Conservation (phyloP, 1,140 invertebrate genomes). For the Euwallacea similis region DNA sequence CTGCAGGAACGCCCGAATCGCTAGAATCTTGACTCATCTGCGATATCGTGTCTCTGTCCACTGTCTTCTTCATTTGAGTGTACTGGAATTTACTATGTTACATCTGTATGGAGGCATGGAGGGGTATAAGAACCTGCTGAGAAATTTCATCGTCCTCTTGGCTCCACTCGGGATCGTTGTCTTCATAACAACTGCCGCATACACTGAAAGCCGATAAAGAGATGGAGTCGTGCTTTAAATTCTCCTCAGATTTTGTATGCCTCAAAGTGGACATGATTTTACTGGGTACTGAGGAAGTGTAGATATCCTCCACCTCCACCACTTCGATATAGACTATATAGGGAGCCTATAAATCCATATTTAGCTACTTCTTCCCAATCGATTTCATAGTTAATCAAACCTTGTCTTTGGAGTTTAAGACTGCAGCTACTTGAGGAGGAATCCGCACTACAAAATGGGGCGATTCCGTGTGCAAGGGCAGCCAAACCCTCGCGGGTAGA, state of each 20-base stretch:
- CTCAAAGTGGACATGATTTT: conserved; percentile 79
- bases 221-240: conserved; percentile 60
- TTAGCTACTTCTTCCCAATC: background rate
- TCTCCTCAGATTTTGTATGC: conserved; percentile 94
- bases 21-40: conserved; percentile 89
- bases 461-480: conserved; percentile 76
- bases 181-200: conserved; percentile 51
- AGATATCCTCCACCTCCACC: conserved; percentile 86
- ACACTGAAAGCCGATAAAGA: conserved; percentile 51
- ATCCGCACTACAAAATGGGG: conserved; percentile 88
- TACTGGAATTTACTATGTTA: conserved; percentile 55
- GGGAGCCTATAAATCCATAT: conserved; percentile 70
- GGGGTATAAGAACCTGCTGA: conserved; percentile 60
- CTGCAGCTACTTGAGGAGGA: conserved; percentile 90
- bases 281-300: conserved; percentile 75
- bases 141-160: conserved; percentile 95
- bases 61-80: conserved; percentile 61
- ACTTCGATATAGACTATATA: conserved; percentile 98
- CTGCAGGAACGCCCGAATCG: conserved; percentile 80
- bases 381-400: conserved; percentile 53
- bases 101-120: background rate
- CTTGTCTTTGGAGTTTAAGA: conserved; percentile 99
- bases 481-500: conserved; percentile 95
- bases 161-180: conserved; percentile 79
- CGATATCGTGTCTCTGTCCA: conserved; percentile 83